These are phyloP conservation scores for Ophiodon elongatus DNA, from an alignment of 2,113 vertebrate species.

Conservation along the genomic window DNA sequence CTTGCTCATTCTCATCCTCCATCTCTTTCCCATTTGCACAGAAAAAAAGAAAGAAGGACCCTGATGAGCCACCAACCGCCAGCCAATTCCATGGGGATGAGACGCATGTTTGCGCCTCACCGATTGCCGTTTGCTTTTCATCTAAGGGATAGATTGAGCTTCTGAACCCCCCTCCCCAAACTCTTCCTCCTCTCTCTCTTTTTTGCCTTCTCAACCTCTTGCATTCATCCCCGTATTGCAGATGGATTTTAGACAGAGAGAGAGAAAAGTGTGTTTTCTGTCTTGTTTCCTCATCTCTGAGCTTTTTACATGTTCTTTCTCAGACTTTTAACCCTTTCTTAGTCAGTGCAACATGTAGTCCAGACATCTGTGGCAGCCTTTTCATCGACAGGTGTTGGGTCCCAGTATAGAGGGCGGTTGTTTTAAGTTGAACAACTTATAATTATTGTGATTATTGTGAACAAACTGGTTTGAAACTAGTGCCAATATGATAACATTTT, in stretches of 20 bases:
- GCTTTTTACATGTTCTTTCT: slow-evolving; percentile 10
- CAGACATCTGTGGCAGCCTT: no score
- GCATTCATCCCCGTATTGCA: slow-evolving; percentile 26
- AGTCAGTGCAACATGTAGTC: neutral
- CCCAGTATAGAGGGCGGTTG: neutral
- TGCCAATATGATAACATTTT: neutral
- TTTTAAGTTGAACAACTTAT: neutral
- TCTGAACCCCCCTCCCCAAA: slow-evolving; percentile 58
- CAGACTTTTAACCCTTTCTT: neutral
- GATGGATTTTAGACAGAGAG: slow-evolving; percentile 26
- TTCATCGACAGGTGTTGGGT: neutral
- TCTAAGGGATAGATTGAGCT: slow-evolving; percentile 73
- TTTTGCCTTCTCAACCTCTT: slow-evolving; percentile 29
- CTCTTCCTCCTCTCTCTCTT: slow-evolving; percentile 16
- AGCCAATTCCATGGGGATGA: slow-evolving; percentile 72
- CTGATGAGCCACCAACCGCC: slow-evolving; percentile 61
- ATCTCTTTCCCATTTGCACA: slow-evolving; percentile 68
- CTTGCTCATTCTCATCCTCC: slow-evolving; percentile 31
- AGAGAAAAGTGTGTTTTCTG: slow-evolving; percentile 10
- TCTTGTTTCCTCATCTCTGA: neutral
- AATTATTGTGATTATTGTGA: neutral
- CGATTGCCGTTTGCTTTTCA: slow-evolving; percentile 84
- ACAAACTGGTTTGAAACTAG: neutral
- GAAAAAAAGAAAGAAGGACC: slow-evolving; percentile 55
- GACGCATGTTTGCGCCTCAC: slow-evolving; percentile 75